Evolutionary conservation across 2,888 invertebrate genomes (phyloP), one percentile per base, ranked within the genome.

Genomic region (Rhamnusium bicolor): DNA sequence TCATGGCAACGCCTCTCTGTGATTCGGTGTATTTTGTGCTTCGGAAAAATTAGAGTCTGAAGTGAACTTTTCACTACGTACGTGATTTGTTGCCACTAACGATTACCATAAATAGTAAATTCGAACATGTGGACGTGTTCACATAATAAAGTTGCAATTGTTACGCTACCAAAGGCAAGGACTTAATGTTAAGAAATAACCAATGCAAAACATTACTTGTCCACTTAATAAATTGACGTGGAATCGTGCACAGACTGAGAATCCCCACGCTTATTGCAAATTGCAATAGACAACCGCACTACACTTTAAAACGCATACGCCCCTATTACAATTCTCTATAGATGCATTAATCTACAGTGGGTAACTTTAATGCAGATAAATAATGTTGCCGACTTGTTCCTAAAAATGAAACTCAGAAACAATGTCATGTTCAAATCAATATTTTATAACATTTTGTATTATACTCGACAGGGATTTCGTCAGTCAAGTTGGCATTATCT

Each of bases 1-100:
- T 63, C 63, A 63, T 51, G 63, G 49, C 63, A 29, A 49, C 47
- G 63, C 51, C 49, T 27, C 27, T 27, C 14, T 49, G 14, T 27
- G 63, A 63, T 63, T 63, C 14, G 49, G 27, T 12, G 27, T 14
- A 27, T 51, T 62, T 29, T 51, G 29, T 29, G 24, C 51, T 51
- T 18, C 27, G 18, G 18, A 51, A 21, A 16, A 18, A 58, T 27
- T 14, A 49, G 47, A 21, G n/a, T 14, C 21, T 46, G 40, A 21
- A 14, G 58, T 18, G 32, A 18, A 60, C 16, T 18, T 14, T 51
- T 19, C 51, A 16, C 40, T 8, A 6, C n/a, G 7, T 40, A 40
- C n/a, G 40, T 40, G 40, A 40, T 40, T 40, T 40, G 40, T 40
- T n/a, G 40, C n/a, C 40, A n/a, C 40, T 40, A 40, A 40, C 40